Base-by-base conservation (phyloP, 2,888 invertebrate species). In the Adineta ricciae region DNA sequence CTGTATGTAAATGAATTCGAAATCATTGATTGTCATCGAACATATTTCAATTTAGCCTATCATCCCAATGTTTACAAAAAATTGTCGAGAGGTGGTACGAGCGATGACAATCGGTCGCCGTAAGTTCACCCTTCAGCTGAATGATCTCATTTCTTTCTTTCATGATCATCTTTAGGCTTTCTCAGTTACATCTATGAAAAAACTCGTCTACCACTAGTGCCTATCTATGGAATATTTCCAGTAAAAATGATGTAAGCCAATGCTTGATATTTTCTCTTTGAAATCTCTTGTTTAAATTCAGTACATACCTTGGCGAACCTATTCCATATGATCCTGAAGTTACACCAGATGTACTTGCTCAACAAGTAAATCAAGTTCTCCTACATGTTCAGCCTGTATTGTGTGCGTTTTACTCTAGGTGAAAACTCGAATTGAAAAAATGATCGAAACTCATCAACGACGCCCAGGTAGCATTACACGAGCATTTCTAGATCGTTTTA, bases 181-280 rank as follows among this genome's bases (percentile, higher is more conserved):
- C 95, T 95, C 91, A 92, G 95, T 88, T 93, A 93, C 89, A 89
- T 98, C 36, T 99, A 97, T 91, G 93, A 94, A 49, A 93, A 93
- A 87, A 94, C 95, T 21, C 93, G 95, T 87, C 93, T 97, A 88
- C 99, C 98, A 1, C 92, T 96, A 49, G 94, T 95, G 87, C 97
- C 97, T 7, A 94, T 97, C 86, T 98, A 97, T 92, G 98, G 99
- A 24, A 96, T 96, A 38, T 98, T 98, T 92, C 98, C 98, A 9
- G 98, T 99, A 19, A 98, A 98, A 91, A 92, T 97, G 88, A 92
- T 86, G 88, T 88, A 46, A 83, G 19, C 27, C 4, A 56, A 16
- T 46, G 0, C 46, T 11, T 46, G 46, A 49, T 41, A 19, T 56
- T 16, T 41, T 11, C 52, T 46, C 16, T n/a, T 49, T 14, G 8